Percentiles rank a stretch among this genome's conserved stretches.
phyloP scores from a whole-genome alignment of 2,113 vertebrate genomes.

The Istiophorus platypterus region DNA sequence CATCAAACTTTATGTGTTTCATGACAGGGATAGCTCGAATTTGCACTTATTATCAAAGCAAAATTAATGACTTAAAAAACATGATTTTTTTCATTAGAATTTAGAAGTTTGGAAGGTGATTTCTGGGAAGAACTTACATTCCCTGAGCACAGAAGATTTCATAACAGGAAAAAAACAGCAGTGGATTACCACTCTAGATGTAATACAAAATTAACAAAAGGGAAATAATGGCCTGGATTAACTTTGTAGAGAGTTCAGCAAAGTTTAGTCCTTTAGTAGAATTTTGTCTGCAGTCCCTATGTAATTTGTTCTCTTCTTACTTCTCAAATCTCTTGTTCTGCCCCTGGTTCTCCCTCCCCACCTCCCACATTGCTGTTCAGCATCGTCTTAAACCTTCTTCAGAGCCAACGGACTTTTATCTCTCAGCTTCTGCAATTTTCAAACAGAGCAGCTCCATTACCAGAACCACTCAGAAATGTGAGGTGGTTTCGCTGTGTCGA shows the following conservation, averaged over 20 bases:
- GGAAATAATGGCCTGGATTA: neutral
- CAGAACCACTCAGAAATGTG: conserved; percentile 3
- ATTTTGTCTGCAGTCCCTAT: neutral
- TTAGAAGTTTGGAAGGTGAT: neutral
- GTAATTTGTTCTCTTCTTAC: neutral
- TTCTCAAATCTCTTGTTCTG: neutral
- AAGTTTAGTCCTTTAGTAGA: neutral
- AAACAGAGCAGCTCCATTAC: conserved; percentile 11
- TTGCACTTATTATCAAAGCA: no score
- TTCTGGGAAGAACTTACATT: neutral
- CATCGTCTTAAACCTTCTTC: neutral
- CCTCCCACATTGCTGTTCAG: neutral
- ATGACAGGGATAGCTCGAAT: no score
- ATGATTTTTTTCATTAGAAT: neutral
- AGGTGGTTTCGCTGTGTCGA: neutral
- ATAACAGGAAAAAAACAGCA: neutral
- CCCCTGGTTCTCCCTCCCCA: neutral
- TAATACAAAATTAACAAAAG: neutral
- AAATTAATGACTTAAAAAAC: neutral
- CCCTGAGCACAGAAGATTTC: neutral
- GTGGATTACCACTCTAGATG: neutral
- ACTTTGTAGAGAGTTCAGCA: neutral
- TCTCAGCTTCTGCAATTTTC: neutral
- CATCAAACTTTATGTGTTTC: no score
- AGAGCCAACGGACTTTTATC: conserved; percentile 5